Base-by-base conservation (phyloP, 2,888 invertebrate genomes). In the Leptogaster cylindrica region DNA sequence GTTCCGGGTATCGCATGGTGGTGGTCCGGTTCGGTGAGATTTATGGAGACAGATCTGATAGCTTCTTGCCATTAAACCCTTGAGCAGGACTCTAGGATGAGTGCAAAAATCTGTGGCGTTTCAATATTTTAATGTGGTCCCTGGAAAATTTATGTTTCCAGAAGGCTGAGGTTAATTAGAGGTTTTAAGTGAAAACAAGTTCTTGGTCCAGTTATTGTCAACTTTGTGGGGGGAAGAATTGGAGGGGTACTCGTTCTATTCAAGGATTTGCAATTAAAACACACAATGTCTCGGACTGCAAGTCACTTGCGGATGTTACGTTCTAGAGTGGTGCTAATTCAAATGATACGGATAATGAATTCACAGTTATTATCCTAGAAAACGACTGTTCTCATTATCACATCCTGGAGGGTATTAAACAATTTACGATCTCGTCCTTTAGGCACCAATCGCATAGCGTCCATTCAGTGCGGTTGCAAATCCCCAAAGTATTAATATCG, bases 1-100 rank as follows among this genome's bases (percentile, higher is more conserved):
- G 71, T 72, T 71, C 71, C 71, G 72, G 72, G 67, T 72, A 55
- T 70, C 71, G 71, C 71, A 70, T 67, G 50, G 41, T 46, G 50
- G 48, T 44, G 33, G 61, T 52, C 66, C 65, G 68, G 39, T 70
- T 48, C 33, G 65, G 27, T 8, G 25, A 61, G 61, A 61, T 61
- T 61, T 61, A 61, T 61, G 39, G 12, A n/a, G 44, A 61, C 20
- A 28, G 14, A 27, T 27, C 23, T 20, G 33, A 20, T 20, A 20
- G 33, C 5, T 41, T 27, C 18, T 44, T 10, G 31, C 28, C 58
- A 6, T 16, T 8, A 27, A 16, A 8, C 44, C 3, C 16, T 44
- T 28, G 12, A 44, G 12, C 23, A 7, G 28, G 61, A 61, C 44
- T 46, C 46, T 64, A 16, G 31, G 33, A 23, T 64, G 48, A 36